These are phyloP conservation scores for Orthosia cruda DNA, from an alignment of 2,888 invertebrate genomes.

Conservation along the genomic window DNA sequence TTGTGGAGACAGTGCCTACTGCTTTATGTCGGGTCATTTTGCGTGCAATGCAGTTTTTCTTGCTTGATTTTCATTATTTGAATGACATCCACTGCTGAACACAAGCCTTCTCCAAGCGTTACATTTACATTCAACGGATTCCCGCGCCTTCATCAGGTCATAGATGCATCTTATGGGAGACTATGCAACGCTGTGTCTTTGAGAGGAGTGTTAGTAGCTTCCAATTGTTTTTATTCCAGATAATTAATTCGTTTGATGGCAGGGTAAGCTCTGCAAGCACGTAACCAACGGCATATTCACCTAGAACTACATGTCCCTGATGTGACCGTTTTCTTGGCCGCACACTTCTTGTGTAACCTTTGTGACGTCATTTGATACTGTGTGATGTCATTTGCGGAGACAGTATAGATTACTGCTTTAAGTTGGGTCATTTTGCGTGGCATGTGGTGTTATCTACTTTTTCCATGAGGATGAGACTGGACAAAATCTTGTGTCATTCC, in stretches of 20 bases:
- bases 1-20: not conserved
- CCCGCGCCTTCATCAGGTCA: not conserved
- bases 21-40: not conserved
- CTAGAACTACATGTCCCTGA: constrained; percentile 65
- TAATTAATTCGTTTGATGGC: constrained; percentile 76
- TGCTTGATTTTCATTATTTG: not conserved
- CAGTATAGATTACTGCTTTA: not conserved
- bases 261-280: constrained; percentile 85
- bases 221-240: not conserved
- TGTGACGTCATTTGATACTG: constrained; percentile 66
- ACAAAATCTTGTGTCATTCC: too few relatives aligned
- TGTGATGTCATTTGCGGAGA: constrained; percentile 43
- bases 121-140: not conserved
- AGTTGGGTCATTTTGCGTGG: not conserved
- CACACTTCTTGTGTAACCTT: constrained; percentile 66
- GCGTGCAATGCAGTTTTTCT: not conserved
- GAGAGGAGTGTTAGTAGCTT: not conserved
- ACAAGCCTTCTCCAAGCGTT: not conserved
- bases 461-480: too few relatives aligned
- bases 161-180: not conserved
- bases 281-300: constrained; percentile 69
- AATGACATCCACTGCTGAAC: not conserved
- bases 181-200: not conserved
- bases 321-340: constrained; percentile 73
- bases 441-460: too few relatives aligned